Evolutionary conservation across 2,888 invertebrate species (phyloP), one percentile per base, ranked within the genome.

Genomic region (Eristalis intricaria): DNA sequence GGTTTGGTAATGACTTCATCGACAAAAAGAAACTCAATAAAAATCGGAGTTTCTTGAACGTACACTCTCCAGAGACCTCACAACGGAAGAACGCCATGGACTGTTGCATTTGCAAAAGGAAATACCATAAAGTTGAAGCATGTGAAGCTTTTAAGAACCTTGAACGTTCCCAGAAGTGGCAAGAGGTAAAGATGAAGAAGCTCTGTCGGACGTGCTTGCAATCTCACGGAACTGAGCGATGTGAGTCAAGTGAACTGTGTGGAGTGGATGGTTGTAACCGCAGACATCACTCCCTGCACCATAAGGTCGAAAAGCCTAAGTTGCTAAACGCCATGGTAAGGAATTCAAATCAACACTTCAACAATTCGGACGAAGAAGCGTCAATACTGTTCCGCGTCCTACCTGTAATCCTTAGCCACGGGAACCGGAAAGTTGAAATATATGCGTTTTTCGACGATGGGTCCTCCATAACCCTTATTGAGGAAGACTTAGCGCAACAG

Each of bases 401-500:
- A 4, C 82, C 86, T 15, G 65, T 86, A 5, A 78, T 63, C 22
- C 35, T 86, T 10, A 35, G 79, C 68, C 8, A 50, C 29, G 32
- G 71, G n/a, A 29, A 69, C 5, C 29, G 11, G 0, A 43, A 58
- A 10, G 66, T 70, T 7, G 56, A 70, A 56, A 60, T 65, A 7
- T 86, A 71, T 61, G 86, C 83, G 0, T 61, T 89, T 29, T 65
- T 86, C 15, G 83, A 88, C 40, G 80, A 89, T 40, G 79, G 66
- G 5, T 84, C 89, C 22, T 81, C 77, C 0, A 74, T 77, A 2
- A 85, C 82, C 11, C 32, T 89, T 40, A 84, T 82, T n/a, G n/a
- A n/a, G n/a, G n/a, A n/a, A n/a, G n/a, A n/a, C n/a, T n/a, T n/a
- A n/a, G n/a, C n/a, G n/a, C n/a, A n/a, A n/a, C n/a, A n/a, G n/a